A percentile compares a stretch with the other conserved stretches of the same genome.
Conservation (phyloP, 2,888 invertebrate species). For the Nowickia ferox region DNA sequence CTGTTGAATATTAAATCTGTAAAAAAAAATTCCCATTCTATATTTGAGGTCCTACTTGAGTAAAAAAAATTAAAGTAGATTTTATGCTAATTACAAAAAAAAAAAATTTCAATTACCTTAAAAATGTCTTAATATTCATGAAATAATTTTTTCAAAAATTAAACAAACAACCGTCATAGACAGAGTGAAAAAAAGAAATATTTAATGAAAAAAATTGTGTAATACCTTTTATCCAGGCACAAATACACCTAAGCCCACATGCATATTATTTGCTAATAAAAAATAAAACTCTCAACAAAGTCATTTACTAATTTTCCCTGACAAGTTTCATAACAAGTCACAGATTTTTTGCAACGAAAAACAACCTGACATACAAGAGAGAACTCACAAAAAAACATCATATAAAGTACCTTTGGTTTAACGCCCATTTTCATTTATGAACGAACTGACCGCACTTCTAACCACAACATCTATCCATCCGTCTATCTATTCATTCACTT, state of each 20-base stretch:
- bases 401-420: conserved; percentile 66
- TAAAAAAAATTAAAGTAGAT: conserved; percentile 52
- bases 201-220: conserved; percentile 65
- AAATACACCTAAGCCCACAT: conserved; percentile 75
- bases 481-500: conserved; percentile 69
- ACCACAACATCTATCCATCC: conserved; percentile 44
- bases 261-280: conserved; percentile 73
- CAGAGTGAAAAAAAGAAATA: conserved; percentile 39
- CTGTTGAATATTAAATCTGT: neutral
- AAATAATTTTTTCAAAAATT: conserved; percentile 63
- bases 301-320: conserved; percentile 77
- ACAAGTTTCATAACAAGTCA: conserved; percentile 66
- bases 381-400: conserved; percentile 25
- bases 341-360: conserved; percentile 33
- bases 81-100: conserved; percentile 69
- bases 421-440: conserved; percentile 68
- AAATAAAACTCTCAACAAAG: conserved; percentile 77
- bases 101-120: conserved; percentile 67
- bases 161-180: conserved; percentile 60
- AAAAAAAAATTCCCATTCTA: conserved; percentile 13
- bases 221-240: conserved; percentile 80
- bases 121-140: conserved; percentile 69
- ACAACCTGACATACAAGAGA: conserved; percentile 56
- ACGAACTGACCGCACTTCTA: conserved; percentile 69
- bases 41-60: neutral